Base-by-base conservation (phyloP, 2,888 invertebrate genomes). In the Cryptophagus acutangulus region DNA sequence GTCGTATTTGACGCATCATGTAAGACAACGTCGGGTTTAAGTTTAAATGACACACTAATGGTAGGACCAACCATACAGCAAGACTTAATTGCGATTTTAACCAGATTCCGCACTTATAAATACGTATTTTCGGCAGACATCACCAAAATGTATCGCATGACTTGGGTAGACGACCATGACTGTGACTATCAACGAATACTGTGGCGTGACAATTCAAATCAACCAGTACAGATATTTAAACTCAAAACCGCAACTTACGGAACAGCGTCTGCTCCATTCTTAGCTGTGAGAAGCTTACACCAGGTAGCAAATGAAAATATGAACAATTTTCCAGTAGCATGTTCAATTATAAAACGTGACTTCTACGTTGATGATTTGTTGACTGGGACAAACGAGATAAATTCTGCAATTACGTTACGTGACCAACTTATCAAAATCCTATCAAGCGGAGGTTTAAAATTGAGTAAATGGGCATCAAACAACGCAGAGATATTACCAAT, bases 391-490 rank as follows among this genome's bases (percentile, higher is more conserved):
- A n/a, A 31, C 12, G n/a, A 16, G 3, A 5, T 31, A 3, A 4
- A 31, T 9, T 3, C 13, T 14, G 13, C 15, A 13, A 3, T 5
- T 31, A n/a, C 3, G 9, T 5, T 31, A 13, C 13, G 15, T 14
- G 9, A 3, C 15, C 31, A 31, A 31, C n/a, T 31, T 14, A 13
- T 12, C 9, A n/a, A 31, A 3, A 10, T n/a, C 3, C 16, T 31
- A 3, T 9, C 13, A 12, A 14, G 13, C 9, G 31, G 31, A 4
- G 31, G 15, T 3, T 31, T 31, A 14, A 3, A 31, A n/a, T n/a
- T 31, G n/a, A 13, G 15, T 16, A 31, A 31, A 31, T 31, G 31
- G 31, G 13, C 14, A 13, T 31, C 31, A 12, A 31, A 31, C 15
- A 8, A 10, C 3, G 2, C 3, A 16, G n/a, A n/a, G n/a, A n/a